Conservation (phyloP, 1,140 invertebrate genomes). For the Oscheius sp. region DNA sequence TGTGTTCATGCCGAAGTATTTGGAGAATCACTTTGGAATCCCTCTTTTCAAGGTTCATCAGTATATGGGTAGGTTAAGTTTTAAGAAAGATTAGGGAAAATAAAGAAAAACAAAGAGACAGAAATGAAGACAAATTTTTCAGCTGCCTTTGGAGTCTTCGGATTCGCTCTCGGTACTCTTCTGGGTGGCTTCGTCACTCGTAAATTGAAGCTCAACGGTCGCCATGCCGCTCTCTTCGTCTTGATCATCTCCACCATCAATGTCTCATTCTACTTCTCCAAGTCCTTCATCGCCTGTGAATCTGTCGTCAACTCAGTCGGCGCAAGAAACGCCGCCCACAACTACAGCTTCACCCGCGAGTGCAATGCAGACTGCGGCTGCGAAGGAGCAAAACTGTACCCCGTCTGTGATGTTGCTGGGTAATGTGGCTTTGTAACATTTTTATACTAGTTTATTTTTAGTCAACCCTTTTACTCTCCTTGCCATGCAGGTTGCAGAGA, state of each 20-base stretch:
- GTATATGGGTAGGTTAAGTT: slow-evolving; percentile 53
- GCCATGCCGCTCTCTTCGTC: slow-evolving; percentile 52
- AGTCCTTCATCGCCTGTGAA: slow-evolving; percentile 53
- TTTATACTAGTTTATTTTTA: neutral
- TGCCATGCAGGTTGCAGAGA: slow-evolving; percentile 59
- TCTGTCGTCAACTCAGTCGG: slow-evolving; percentile 53
- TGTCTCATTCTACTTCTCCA: slow-evolving; percentile 47
- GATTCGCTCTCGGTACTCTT: slow-evolving; percentile 53
- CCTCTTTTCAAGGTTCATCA: slow-evolving; percentile 58
- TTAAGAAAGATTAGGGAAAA: slow-evolving; percentile 1
- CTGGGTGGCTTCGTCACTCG: slow-evolving; percentile 24
- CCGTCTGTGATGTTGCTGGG: slow-evolving; percentile 53
- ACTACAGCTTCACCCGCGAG: slow-evolving; percentile 55
- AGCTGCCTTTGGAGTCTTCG: slow-evolving; percentile 57
- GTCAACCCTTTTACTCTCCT: slow-evolving; percentile 50
- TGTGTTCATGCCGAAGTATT: slow-evolving; percentile 59
- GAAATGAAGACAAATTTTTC: too few species aligned
- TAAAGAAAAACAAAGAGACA: too few species aligned
- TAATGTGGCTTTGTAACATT: neutral
- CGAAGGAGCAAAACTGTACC: slow-evolving; percentile 52
- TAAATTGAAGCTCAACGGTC: slow-evolving; percentile 50
- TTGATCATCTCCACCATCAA: slow-evolving; percentile 50
- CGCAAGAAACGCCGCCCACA: slow-evolving; percentile 23
- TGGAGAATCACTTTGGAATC: slow-evolving; percentile 60
- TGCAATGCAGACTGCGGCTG: slow-evolving; percentile 54